Percentiles rank a stretch among this genome's conserved stretches.
Evolutionary conservation across 2,113 vertebrate species (phyloP).

Genomic region (Pseudolaguvia tuberculata): DNA sequence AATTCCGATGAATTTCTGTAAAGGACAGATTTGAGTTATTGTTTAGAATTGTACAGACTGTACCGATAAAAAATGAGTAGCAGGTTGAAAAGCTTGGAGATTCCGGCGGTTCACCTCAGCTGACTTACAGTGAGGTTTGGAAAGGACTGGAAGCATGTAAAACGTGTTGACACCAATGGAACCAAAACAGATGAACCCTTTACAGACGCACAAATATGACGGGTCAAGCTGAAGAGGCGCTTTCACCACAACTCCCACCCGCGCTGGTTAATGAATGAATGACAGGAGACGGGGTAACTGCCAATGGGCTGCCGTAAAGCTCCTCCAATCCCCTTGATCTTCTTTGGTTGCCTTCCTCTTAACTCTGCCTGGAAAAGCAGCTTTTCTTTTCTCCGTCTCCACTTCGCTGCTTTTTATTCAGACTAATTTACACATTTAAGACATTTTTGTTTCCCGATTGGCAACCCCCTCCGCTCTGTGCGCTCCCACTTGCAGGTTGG

Average conservation of each 20-base stretch:
- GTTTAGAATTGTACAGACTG: neutral
- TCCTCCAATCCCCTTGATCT: constrained; percentile 90
- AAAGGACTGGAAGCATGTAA: constrained; percentile 66
- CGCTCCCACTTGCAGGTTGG: constrained; percentile 45
- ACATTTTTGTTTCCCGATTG: constrained; percentile 97
- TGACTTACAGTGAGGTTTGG: constrained; percentile 75
- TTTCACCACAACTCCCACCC: constrained; percentile 80
- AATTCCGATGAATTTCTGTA: too few relatives aligned
- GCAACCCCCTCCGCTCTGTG: constrained; percentile 74
- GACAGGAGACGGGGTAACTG: constrained; percentile 86
- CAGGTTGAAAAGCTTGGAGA: constrained; percentile 63
- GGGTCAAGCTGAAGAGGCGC: constrained; percentile 89
- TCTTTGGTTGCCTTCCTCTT: constrained; percentile 84
- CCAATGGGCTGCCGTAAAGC: constrained; percentile 85
- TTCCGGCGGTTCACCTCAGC: constrained; percentile 73
- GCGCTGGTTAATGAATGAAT: constrained; percentile 93
- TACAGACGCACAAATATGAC: constrained; percentile 96
- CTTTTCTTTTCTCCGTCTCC: constrained; percentile 78
- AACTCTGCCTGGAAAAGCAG: constrained; percentile 87
- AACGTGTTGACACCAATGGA: constrained; percentile 93
- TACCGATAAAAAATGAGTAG: neutral
- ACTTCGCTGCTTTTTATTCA: constrained; percentile 66
- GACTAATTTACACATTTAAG: constrained; percentile 99
- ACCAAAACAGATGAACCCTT: constrained; percentile 94
- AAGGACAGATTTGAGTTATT: neutral